Percentiles rank a stretch among this genome's conserved stretches.
Evolutionary conservation across 2,113 vertebrate genomes (phyloP).

Genomic region (Tragelaphus imberbis): DNA sequence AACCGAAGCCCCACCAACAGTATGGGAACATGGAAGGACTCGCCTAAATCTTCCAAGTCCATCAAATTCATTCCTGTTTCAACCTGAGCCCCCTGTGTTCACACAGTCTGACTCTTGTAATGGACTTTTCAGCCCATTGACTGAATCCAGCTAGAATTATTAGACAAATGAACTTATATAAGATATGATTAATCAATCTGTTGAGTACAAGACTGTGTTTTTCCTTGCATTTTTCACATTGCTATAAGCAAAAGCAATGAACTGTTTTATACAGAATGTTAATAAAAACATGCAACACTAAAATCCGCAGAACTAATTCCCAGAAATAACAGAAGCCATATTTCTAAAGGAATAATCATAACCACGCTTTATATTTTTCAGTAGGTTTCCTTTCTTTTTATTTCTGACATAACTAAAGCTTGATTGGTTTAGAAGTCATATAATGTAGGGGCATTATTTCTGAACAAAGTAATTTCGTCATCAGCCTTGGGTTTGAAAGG

Average conservation of each 20-base stretch:
- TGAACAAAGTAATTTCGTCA: neutral
- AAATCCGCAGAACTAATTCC: neutral
- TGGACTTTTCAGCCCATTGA: neutral
- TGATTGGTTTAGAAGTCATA: slow-evolving; percentile 39
- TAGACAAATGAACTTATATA: neutral
- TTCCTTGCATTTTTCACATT: slow-evolving; percentile 36
- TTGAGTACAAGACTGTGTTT: neutral
- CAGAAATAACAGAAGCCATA: slow-evolving; percentile 45
- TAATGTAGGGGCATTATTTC: neutral
- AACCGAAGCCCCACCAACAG: slow-evolving; percentile 88
- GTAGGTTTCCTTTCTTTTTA: neutral
- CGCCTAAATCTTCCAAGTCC: slow-evolving; percentile 78
- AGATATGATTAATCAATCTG: neutral
- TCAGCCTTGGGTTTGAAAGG: neutral
- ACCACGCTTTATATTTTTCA: neutral
- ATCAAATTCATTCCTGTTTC: slow-evolving; percentile 81
- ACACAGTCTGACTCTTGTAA: neutral
- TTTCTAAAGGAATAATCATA: slow-evolving; percentile 58
- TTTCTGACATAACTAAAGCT: slow-evolving; percentile 29
- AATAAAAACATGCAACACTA: slow-evolving; percentile 16
- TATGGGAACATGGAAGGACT: slow-evolving; percentile 84
- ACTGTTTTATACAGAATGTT: slow-evolving; percentile 56
- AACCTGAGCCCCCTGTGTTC: slow-evolving; percentile 69
- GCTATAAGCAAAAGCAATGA: neutral
- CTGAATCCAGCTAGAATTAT: neutral